phyloP scores from a whole-genome alignment of 2,888 invertebrate genomes.

The Xanthostigma xanthostigma region DNA sequence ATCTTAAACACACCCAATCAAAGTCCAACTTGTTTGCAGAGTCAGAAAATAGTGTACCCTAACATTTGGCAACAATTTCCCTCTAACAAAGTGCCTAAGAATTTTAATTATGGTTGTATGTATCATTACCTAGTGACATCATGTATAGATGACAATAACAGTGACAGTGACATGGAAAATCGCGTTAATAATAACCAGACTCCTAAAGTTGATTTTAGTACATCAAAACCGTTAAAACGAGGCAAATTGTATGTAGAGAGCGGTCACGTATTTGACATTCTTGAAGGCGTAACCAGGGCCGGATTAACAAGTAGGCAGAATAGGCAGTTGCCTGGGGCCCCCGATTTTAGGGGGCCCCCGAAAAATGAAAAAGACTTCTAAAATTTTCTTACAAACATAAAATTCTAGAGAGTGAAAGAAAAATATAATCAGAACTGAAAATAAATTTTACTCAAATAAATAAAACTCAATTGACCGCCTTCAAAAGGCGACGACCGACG shows the following conservation, averaged over 20 bases:
- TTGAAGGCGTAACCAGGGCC: no score
- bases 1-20: slow-evolving; percentile 1
- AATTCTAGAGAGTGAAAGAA: no score
- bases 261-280: slow-evolving; percentile 7
- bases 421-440: no score
- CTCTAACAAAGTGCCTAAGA: slow-evolving; percentile 2
- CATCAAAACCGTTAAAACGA: slow-evolving; percentile 9
- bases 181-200: background rate
- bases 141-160: slow-evolving; percentile 4
- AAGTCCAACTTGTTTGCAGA: background rate
- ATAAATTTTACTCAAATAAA: no score
- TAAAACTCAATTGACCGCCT: no score
- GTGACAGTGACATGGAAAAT: slow-evolving; percentile 4
- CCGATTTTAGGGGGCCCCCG: no score
- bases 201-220: slow-evolving; percentile 7
- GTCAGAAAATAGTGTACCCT: slow-evolving; percentile 3
- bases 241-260: slow-evolving; percentile 9
- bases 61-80: slow-evolving; percentile 9
- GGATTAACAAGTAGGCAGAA: no score
- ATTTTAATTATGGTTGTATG: slow-evolving; percentile 5
- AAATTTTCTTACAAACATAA: no score
- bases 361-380: no score
- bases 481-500: no score
- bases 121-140: slow-evolving; percentile 8
- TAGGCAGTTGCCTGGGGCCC: no score